These are phyloP conservation scores for Sternotherus odoratus DNA, from an alignment of 2,797 vertebrate genomes.

Conservation along the genomic window DNA sequence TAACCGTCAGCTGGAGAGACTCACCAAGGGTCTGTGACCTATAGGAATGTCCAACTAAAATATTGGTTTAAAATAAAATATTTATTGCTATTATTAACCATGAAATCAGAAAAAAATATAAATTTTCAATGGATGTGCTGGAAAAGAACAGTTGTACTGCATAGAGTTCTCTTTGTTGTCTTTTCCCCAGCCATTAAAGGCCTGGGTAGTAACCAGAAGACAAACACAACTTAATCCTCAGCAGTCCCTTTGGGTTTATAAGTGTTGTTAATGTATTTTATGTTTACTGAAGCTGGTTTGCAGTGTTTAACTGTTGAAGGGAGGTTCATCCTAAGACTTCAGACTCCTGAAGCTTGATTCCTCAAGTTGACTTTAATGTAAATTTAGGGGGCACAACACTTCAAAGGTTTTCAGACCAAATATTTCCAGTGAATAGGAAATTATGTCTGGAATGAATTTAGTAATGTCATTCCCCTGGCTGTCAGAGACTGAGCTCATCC, in stretches of 20 bases:
- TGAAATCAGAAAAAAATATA: not conserved
- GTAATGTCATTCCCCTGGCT: not conserved
- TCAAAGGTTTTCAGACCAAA: not conserved
- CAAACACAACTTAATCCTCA: not conserved
- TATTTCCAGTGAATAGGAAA: not conserved
- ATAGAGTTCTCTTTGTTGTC: not conserved
- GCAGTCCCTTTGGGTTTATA: not conserved
- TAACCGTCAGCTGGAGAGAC: constrained; percentile 32
- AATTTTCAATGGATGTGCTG: not conserved
- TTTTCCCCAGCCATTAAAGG: not conserved
- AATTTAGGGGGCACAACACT: not conserved
- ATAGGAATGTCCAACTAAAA: constrained; percentile 26
- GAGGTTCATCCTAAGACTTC: not conserved
- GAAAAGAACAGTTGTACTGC: constrained; percentile 3
- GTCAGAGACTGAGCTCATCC: not conserved
- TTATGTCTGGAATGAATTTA: not conserved
- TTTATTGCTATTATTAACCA: constrained; percentile 64
- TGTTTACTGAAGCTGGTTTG: not conserved
- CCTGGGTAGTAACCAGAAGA: not conserved
- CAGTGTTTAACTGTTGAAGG: not conserved
- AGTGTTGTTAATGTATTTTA: not conserved
- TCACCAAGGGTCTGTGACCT: constrained; percentile 1
- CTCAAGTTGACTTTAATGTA: not conserved
- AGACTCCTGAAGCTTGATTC: not conserved
- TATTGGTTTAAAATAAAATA: not conserved